Evolutionary conservation across 2,888 invertebrate species (phyloP).

Genomic region (Rhingia rostrata): DNA sequence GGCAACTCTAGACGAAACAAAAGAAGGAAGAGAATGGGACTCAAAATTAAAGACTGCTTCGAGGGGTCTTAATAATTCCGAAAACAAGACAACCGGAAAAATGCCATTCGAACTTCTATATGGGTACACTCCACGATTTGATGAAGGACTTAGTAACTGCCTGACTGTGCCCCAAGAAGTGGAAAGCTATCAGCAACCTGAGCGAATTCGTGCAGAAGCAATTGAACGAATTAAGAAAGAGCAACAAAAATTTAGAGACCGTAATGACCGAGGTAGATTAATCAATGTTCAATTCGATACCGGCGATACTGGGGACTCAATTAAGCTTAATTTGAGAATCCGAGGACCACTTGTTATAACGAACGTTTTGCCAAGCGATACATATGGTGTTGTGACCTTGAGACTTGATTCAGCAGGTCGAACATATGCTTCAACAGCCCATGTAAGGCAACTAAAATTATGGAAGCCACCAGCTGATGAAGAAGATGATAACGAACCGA

Average conservation of each 20-base stretch:
- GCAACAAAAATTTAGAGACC: background rate
- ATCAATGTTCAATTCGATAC: constrained; percentile 5
- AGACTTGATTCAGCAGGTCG: constrained; percentile 8
- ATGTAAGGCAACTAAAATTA: constrained; percentile 1
- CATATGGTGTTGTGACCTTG: constrained; percentile 2
- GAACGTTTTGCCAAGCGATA: constrained; percentile 2
- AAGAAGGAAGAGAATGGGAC: background rate
- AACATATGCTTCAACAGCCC: constrained; percentile 13
- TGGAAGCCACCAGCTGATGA: constrained; percentile 4
- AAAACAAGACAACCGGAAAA: constrained; percentile 10
- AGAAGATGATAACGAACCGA: background rate
- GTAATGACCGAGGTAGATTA: constrained; percentile 5
- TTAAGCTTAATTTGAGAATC: constrained; percentile 14
- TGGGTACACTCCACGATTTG: constrained; percentile 10
- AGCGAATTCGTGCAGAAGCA: background rate
- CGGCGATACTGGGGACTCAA: constrained; percentile 18
- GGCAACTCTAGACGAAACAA: background rate
- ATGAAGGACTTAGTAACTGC: background rate
- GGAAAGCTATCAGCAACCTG: background rate
- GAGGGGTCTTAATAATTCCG: constrained; percentile 4
- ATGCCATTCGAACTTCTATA: constrained; percentile 4
- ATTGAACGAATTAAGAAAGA: background rate
- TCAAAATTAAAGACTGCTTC: background rate
- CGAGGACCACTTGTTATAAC: constrained; percentile 9
- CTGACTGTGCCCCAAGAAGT: background rate